Evolutionary conservation across 2,113 vertebrate genomes (phyloP).

Genomic region (Dissostichus mawsoni): DNA sequence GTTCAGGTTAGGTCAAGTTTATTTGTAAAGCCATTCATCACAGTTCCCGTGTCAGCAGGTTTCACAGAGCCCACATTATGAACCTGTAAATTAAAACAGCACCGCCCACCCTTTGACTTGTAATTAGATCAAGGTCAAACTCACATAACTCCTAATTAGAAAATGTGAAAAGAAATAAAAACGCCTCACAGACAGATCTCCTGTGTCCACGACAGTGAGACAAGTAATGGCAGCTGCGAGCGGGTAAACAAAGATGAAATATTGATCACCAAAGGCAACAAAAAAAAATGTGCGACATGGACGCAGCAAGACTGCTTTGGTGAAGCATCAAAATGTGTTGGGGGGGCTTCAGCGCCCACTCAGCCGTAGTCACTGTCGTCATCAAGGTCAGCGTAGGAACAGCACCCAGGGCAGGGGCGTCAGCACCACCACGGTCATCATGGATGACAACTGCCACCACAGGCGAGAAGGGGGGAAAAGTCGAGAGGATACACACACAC

Average conservation of each 20-base stretch:
- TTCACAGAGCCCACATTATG: slow-evolving; percentile 45
- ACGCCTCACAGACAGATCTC: not conserved
- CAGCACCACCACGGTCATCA: slow-evolving; percentile 49
- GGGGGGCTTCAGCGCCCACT: slow-evolving; percentile 48
- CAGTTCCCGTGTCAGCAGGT: slow-evolving; percentile 45
- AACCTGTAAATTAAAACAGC: slow-evolving; percentile 46
- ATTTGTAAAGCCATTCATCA: slow-evolving; percentile 69
- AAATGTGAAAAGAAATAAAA: slow-evolving; percentile 15
- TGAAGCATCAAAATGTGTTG: slow-evolving; percentile 47
- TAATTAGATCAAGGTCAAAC: slow-evolving; percentile 58
- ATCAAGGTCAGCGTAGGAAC: slow-evolving; percentile 70
- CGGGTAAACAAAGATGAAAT: slow-evolving; percentile 59
- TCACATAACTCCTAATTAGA: slow-evolving; percentile 29
- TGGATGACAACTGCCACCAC: slow-evolving; percentile 58
- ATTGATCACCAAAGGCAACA: slow-evolving; percentile 60
- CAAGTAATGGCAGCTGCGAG: slow-evolving; percentile 23
- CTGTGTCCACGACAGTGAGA: slow-evolving; percentile 3
- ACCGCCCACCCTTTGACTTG: slow-evolving; percentile 47
- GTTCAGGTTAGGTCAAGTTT: slow-evolving; percentile 69
- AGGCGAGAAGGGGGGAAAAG: slow-evolving; percentile 42
- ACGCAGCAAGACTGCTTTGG: slow-evolving; percentile 35
- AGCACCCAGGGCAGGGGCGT: slow-evolving; percentile 40
- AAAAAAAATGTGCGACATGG: slow-evolving; percentile 34
- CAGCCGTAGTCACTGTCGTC: slow-evolving; percentile 53
- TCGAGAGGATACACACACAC: not conserved